A percentile compares a stretch with the other conserved stretches of the same genome.
phyloP scores from a whole-genome alignment of 2,113 vertebrate genomes.

The Pedetes capensis region DNA sequence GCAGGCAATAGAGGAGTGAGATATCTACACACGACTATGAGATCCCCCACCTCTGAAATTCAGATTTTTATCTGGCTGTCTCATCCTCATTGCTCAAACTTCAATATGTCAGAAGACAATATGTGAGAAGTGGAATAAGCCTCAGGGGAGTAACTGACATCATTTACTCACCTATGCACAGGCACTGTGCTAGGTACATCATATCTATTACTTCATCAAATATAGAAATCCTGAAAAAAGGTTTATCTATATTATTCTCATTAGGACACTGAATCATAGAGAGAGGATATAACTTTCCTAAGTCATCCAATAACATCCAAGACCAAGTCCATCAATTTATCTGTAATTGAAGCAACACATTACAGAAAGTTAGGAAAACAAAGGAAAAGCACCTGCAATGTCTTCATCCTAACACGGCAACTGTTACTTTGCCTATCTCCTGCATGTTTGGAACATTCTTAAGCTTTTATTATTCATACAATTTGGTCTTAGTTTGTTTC shows the following conservation, averaged over 20 bases:
- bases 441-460: background rate
- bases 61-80: background rate
- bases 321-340: background rate
- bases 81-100: background rate
- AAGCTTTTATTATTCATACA: slow-evolving; percentile 11
- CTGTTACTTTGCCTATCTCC: background rate
- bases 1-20: background rate
- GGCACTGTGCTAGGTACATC: background rate
- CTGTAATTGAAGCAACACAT: slow-evolving; percentile 23
- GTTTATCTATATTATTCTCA: background rate
- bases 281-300: background rate
- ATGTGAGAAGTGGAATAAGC: background rate
- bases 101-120: slow-evolving; percentile 1
- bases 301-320: background rate
- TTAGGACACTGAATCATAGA: background rate
- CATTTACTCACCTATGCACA: background rate
- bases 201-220: background rate
- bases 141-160: background rate
- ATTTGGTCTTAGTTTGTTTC: background rate
- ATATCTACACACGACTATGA: background rate
- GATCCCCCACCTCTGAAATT: background rate
- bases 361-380: background rate
- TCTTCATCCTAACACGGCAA: background rate
- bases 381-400: background rate
- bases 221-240: background rate